Conservation (phyloP, 2,888 invertebrate genomes). For the Operophtera brumata region DNA sequence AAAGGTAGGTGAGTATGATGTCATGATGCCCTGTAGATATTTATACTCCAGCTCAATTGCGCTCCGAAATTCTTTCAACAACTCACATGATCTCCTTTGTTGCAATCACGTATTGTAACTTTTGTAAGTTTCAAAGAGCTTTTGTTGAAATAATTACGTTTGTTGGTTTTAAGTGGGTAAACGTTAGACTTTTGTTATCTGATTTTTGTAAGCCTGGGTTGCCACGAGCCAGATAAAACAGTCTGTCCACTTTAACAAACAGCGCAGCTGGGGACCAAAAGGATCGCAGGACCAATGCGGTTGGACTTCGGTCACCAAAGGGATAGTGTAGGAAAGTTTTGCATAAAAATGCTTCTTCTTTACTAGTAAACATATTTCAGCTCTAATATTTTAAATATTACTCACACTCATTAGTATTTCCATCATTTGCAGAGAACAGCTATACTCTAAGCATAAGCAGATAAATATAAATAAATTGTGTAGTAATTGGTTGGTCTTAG, state of each 20-base stretch:
- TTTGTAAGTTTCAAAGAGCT: constrained; percentile 23
- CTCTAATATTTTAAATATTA: too few relatives aligned
- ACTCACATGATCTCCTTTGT: constrained; percentile 23
- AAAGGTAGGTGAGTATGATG: too few relatives aligned
- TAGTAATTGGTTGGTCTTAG: too few relatives aligned
- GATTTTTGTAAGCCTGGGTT: constrained; percentile 14
- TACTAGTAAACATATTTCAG: too few relatives aligned
- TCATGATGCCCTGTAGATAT: constrained; percentile 55
- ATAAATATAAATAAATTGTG: too few relatives aligned
- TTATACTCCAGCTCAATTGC: constrained; percentile 46
- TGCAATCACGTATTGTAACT: constrained; percentile 33
- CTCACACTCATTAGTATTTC: too few relatives aligned
- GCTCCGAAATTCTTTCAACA: constrained; percentile 23
- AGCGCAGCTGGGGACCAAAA: neutral
- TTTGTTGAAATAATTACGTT: constrained; percentile 28
- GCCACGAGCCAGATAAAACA: neutral
- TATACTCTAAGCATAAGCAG: too few relatives aligned
- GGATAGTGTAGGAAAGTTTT: too few relatives aligned
- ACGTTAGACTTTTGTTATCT: constrained; percentile 30
- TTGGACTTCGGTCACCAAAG: too few relatives aligned
- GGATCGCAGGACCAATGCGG: too few relatives aligned
- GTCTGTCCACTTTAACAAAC: neutral
- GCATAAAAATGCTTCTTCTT: too few relatives aligned
- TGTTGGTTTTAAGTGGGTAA: constrained; percentile 34
- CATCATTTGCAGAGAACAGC: too few relatives aligned